Evolutionary conservation across 2,888 invertebrate genomes (phyloP), one percentile per base, ranked within the genome.

Genomic region (Melanostoma mellinum): DNA sequence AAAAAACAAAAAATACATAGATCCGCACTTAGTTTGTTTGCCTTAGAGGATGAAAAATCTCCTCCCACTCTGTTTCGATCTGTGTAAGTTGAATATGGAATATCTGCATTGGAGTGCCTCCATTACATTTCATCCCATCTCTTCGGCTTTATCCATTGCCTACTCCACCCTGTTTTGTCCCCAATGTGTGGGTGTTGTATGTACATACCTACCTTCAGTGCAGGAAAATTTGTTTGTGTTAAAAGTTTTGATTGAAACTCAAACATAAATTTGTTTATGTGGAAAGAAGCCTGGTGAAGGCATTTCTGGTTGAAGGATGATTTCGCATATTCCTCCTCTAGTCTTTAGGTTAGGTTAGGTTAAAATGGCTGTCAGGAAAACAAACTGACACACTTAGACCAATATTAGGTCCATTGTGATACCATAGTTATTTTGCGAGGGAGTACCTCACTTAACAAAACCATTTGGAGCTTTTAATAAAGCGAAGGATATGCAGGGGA

Each of bases 211-310:
- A 0, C 1, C 72, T 65, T 73, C 60, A 52, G 60, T 73, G 73
- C 73, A 82, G 67, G 50, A 10, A 63, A 82, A 73, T 82, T 77
- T 78, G 73, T 82, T 80, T 75, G 75, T 75, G 73, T 68, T 78
- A 68, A 82, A 82, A 82, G 82, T 82, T 82, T 82, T 82, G 82
- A 82, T 82, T 82, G 82, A 82, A 82, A 82, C 77, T 82, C 82
- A 82, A 82, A 82, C 73, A 78, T 58, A 73, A 73, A 68, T 78
- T 69, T 76, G 72, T 67, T 50, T 40, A 44, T 10, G 36, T 40
- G 74, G 61, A 65, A 36, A 48, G 61, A 36, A 48, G 61, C 20
- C 53, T 35, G 48, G 52, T 2, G 55, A 36, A 53, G 67, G 53
- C 40, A 32, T 44, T 67, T 32, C 40, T 44, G 72, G 33, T 36